Base-by-base conservation (phyloP, 2,888 invertebrate species). In the Therioaphis trifolii region DNA sequence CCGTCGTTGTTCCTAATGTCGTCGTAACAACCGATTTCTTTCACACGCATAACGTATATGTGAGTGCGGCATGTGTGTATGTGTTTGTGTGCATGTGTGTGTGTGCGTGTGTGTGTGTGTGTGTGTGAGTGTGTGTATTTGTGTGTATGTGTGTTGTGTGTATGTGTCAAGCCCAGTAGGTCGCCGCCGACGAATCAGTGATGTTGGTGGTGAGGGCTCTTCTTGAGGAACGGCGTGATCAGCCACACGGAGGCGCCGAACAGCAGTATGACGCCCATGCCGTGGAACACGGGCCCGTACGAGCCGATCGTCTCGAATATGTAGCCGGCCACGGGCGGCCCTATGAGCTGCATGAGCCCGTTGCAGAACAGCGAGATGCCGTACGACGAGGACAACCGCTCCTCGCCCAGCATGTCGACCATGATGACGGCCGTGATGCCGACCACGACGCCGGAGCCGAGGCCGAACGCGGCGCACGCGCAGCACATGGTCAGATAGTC, bases 341-440 rank as follows among this genome's bases (percentile, higher is more conserved):
- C 95, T 2, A 94, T 89, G 66, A 96, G 88, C 88, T 96, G 96
- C 29, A 95, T 88, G 74, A 96, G 91, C 1, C 96, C 96, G 87
- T 95, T 96, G 15, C 95, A 92, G 87, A 96, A 95, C 46, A 96
- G 89, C 86, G 95, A 95, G 46, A 96, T 95, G 0, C 96, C 96
- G 87, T 95, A 96, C 0, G 95, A 94, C 0, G 95, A 94, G 87
- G 95, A 94, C 0, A 96, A 88, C n/a, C 94, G 91, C 86, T 96
- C 95, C 0, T 94, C 93, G 0, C 96, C 96, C 9, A 96, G 88
- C 93, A 95, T 93, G 87, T 96, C 95, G 0, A 95, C 94, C 94
- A 96, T 95, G 4, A 95, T 94, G 58, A 96, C 92, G 0, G 96
- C 95, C 0, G 95, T 95, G 18, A 96, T 93, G 4, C 96, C 96